phyloP scores from a whole-genome alignment of 2,888 invertebrate species.

The Nemotelus nigrinus region DNA sequence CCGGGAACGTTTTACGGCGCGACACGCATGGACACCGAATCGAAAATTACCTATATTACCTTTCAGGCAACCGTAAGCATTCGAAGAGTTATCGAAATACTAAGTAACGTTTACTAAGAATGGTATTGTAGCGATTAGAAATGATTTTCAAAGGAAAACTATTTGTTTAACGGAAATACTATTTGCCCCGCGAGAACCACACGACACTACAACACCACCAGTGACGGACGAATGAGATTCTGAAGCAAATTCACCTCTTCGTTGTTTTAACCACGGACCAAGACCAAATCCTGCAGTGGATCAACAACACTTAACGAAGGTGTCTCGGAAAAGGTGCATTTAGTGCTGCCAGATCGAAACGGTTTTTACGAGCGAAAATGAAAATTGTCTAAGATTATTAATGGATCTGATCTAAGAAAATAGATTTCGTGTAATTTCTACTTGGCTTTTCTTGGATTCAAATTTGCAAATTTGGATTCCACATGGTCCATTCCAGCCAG shows the following conservation, averaged over 20 bases:
- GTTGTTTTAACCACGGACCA: background rate
- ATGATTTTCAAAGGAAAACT: background rate
- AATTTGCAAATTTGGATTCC: too few relatives aligned
- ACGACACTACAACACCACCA: constrained; percentile 7
- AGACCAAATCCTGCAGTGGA: background rate
- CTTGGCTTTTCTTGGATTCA: too few relatives aligned
- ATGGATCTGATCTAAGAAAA: too few relatives aligned
- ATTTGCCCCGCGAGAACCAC: background rate
- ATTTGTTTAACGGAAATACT: background rate
- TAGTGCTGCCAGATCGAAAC: too few relatives aligned
- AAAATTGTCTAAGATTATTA: too few relatives aligned
- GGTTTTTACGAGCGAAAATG: too few relatives aligned
- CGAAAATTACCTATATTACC: too few relatives aligned
- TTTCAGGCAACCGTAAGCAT: background rate
- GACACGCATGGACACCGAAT: too few relatives aligned
- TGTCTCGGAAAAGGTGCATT: too few relatives aligned
- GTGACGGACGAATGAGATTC: constrained; percentile 16
- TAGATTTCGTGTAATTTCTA: too few relatives aligned
- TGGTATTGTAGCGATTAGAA: background rate
- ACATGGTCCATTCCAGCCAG: too few relatives aligned
- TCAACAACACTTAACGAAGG: too few relatives aligned
- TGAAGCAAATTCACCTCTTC: background rate
- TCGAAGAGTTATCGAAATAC: constrained; percentile 11
- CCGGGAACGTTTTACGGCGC: constrained; percentile 23
- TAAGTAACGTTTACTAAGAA: background rate